A percentile compares a stretch with the other conserved stretches of the same genome.
Evolutionary conservation across 2,888 invertebrate species (phyloP).

Genomic region (Lacanobia oleracea): DNA sequence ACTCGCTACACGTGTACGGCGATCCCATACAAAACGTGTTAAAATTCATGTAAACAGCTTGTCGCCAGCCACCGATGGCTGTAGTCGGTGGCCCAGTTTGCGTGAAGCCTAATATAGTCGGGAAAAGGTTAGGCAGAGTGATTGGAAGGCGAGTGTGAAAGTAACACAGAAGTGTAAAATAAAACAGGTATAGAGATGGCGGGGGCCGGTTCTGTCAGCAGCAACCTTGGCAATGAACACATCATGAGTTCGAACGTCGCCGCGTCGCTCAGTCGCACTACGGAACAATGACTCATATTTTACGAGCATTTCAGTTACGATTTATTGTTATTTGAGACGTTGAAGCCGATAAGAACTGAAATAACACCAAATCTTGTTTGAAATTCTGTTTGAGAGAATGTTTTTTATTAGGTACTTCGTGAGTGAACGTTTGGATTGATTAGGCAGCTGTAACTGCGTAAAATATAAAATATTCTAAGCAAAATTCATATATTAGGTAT

Average conservation of each 20-base stretch:
- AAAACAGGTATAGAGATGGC: constrained; percentile 1
- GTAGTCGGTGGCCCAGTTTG: too few relatives aligned
- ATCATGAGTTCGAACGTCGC: constrained; percentile 26
- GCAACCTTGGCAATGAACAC: constrained; percentile 48
- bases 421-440: too few relatives aligned
- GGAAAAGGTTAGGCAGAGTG: too few relatives aligned
- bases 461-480: not conserved
- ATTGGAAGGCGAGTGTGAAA: too few relatives aligned
- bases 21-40: too few relatives aligned
- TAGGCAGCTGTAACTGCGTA: not conserved
- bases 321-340: constrained; percentile 26
- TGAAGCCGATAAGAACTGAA: not conserved
- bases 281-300: constrained; percentile 42
- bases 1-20: too few relatives aligned
- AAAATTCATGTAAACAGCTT: too few relatives aligned
- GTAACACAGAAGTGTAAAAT: constrained; percentile 9
- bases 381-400: not conserved
- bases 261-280: not conserved
- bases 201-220: constrained; percentile 14
- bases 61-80: too few relatives aligned
- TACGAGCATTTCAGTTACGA: constrained; percentile 18
- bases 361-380: constrained; percentile 10
- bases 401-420: not conserved
- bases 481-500: too few relatives aligned
- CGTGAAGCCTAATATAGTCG: too few relatives aligned